A percentile compares a stretch with the other conserved stretches of the same genome.
Conservation (phyloP, 2,888 invertebrate species). For the Minunthozetes semirufus region DNA sequence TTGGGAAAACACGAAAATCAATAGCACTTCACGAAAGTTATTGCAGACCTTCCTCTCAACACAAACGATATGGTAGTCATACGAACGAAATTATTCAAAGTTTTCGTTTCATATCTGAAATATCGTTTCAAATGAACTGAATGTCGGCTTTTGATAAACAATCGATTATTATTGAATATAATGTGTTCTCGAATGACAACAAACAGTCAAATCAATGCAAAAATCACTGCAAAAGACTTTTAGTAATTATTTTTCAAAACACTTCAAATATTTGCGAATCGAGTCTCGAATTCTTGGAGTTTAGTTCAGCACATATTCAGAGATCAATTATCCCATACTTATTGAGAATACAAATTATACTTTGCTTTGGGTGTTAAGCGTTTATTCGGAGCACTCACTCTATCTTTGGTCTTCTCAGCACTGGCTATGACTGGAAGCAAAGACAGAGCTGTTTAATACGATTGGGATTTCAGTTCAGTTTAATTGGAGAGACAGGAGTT, state of each 20-base stretch:
- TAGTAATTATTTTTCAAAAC: background rate
- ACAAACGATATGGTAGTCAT: background rate
- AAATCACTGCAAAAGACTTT: too few relatives aligned
- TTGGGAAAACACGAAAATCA: too few relatives aligned
- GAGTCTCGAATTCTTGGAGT: background rate
- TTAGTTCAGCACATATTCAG: background rate
- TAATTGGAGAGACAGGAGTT: background rate
- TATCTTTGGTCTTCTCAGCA: background rate
- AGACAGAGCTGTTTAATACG: background rate
- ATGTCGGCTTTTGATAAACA: background rate
- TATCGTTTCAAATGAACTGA: background rate
- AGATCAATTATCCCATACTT: background rate
- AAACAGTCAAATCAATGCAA: background rate
- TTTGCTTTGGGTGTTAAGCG: background rate
- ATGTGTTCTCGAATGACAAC: background rate
- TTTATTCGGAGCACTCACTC: background rate
- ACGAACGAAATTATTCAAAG: background rate
- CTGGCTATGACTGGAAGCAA: background rate
- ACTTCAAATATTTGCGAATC: too few relatives aligned
- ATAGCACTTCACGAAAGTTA: too few relatives aligned
- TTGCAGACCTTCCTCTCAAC: background rate
- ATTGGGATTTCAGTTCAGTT: background rate
- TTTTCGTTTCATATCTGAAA: background rate
- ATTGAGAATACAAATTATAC: background rate
- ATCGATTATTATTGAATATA: background rate